A percentile compares a stretch with the other conserved stretches of the same genome.
Conservation (phyloP, 1,140 invertebrate species). For the Tetramorium alpestre region DNA sequence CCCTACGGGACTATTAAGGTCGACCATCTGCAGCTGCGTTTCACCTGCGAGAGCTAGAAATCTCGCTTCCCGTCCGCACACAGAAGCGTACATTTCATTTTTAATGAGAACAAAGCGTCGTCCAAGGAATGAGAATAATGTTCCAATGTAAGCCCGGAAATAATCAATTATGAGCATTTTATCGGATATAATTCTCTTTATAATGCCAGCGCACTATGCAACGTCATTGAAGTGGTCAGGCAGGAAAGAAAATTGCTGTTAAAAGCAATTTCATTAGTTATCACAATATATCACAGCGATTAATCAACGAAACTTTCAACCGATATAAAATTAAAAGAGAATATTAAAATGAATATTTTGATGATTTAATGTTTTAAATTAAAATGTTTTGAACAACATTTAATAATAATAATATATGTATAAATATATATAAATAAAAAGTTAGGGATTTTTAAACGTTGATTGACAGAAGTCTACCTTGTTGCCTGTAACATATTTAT, state of each 20-base stretch:
- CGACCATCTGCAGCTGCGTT: conserved; percentile 35
- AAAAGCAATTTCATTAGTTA: conserved; percentile 18
- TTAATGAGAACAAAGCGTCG: background rate
- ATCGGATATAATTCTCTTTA: conserved; percentile 28
- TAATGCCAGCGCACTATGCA: background rate
- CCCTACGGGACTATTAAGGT: conserved; percentile 20
- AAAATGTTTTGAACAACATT: background rate
- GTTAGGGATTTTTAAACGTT: background rate
- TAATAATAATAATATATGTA: background rate
- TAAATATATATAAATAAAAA: background rate
- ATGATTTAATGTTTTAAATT: background rate
- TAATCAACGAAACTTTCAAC: background rate
- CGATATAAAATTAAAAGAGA: conserved; percentile 9
- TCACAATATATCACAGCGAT: background rate
- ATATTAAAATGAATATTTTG: conserved; percentile 17
- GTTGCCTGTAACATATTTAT: background rate
- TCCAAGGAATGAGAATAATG: background rate
- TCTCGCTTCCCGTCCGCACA: background rate
- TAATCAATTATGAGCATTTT: conserved; percentile 21
- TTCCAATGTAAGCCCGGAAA: background rate
- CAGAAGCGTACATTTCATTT: background rate
- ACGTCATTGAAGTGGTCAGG: conserved; percentile 2
- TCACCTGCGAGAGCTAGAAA: conserved; percentile 17
- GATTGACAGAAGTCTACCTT: background rate
- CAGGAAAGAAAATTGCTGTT: background rate